Evolutionary conservation across 53 echinoderm and acorn worm species (phyloP).

Genomic region (Holothuria leucospilota): DNA sequence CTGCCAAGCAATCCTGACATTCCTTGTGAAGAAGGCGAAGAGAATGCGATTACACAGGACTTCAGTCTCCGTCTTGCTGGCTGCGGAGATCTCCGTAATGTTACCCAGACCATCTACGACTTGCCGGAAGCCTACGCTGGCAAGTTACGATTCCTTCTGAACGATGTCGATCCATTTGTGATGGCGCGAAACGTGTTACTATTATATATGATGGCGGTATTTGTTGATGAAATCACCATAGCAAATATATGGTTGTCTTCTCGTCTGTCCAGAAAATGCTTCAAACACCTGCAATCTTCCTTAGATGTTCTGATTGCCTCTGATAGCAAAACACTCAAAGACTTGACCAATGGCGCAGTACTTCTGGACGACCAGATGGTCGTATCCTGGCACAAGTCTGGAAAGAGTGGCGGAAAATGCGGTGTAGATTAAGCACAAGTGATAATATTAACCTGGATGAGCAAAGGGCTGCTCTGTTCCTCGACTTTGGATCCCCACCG

Average conservation of each 20-base stretch:
- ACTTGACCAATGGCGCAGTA: not conserved
- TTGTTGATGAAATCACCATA: not conserved
- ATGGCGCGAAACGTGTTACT: constrained; percentile 17
- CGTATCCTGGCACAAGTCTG: not conserved
- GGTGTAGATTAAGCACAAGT: not conserved
- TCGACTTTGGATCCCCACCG: not conserved
- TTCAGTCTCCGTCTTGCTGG: not conserved
- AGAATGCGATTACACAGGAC: not conserved
- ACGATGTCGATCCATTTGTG: constrained; percentile 2
- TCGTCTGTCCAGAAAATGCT: not conserved
- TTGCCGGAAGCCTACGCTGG: not conserved
- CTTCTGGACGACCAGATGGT: not conserved
- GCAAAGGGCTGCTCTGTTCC: constrained; percentile 13
- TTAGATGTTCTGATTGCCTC: not conserved
- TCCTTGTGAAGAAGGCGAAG: not conserved
- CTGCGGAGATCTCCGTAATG: constrained; percentile 13
- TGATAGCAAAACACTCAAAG: not conserved
- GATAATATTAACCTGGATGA: not conserved
- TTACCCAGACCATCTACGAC: not conserved
- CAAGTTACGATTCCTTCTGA: not conserved
- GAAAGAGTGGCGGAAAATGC: constrained; percentile 6
- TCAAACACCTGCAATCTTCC: not conserved
- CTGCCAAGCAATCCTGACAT: not conserved
- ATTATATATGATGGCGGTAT: constrained; percentile 1
- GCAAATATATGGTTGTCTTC: constrained; percentile 1